phyloP scores from a whole-genome alignment of 64 coral and sea anemone genomes.

The Stylophora pistillata region DNA sequence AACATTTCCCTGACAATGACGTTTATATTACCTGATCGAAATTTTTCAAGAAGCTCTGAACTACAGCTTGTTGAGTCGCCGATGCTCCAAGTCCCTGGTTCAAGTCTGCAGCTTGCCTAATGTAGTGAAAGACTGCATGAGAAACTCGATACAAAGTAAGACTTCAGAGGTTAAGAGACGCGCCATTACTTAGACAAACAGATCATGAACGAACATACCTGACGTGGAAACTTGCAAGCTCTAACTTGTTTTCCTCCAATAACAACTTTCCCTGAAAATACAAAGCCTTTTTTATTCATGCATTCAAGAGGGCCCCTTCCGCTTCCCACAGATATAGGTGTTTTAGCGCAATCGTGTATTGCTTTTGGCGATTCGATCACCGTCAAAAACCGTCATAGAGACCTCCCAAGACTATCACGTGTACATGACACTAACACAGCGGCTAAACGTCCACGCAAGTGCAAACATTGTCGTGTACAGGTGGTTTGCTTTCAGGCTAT shows the following conservation, averaged over 20 bases:
- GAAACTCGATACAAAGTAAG: neutral
- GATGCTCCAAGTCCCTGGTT: conserved; percentile 90
- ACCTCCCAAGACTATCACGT: no score
- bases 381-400: no score
- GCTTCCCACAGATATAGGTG: neutral
- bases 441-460: neutral
- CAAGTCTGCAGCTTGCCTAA: conserved; percentile 93
- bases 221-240: conserved; percentile 94
- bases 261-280: conserved; percentile 85
- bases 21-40: conserved; percentile 77
- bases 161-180: neutral
- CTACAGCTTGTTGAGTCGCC: conserved; percentile 92
- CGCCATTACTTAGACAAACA: neutral
- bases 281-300: neutral
- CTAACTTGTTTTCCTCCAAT: conserved; percentile 91
- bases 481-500: no score
- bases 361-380: neutral
- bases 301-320: neutral
- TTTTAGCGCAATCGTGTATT: neutral
- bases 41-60: conserved; percentile 93
- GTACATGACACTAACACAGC: no score
- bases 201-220: conserved; percentile 40
- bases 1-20: neutral
- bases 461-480: neutral
- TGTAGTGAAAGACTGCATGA: neutral